These are phyloP conservation scores for Lycodopsis pacificus DNA, from an alignment of 2,797 vertebrate genomes.

Conservation along the genomic window DNA sequence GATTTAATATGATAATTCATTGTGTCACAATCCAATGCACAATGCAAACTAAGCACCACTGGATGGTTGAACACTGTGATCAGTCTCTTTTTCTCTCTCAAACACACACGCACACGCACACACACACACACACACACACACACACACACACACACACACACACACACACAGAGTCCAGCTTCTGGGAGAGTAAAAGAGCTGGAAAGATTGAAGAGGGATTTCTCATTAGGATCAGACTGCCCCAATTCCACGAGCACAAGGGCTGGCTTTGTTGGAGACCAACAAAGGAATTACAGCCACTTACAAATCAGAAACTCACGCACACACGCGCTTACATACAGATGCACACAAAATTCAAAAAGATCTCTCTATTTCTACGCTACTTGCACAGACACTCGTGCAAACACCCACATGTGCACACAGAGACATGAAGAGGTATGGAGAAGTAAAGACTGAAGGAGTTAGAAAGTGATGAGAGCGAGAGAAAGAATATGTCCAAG, in stretches of 20 bases:
- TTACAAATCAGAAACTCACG: conserved; percentile 61
- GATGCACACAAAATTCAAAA: conserved; percentile 33
- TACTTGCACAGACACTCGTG: conserved; percentile 33
- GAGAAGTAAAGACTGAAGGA: conserved; percentile 37
- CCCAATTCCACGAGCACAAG: conserved; percentile 81
- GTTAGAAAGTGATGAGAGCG: conserved; percentile 16
- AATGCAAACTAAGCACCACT: conserved; percentile 60
- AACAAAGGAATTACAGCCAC: conserved; percentile 79
- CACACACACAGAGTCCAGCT: conserved; percentile 25
- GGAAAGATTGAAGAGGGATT: conserved; percentile 77
- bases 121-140: conserved; percentile 19
- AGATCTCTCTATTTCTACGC: conserved; percentile 34
- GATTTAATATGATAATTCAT: conserved; percentile 57
- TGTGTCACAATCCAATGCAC: conserved; percentile 48
- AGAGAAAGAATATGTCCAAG: conserved; percentile 57
- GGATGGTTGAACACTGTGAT: conserved; percentile 49
- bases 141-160: conserved; percentile 23
- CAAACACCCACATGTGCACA: conserved; percentile 53
- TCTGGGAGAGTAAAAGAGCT: conserved; percentile 62
- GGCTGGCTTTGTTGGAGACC: conserved; percentile 76
- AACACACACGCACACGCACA: conserved; percentile 2
- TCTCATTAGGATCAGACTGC: conserved; percentile 81
- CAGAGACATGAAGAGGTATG: conserved; percentile 9
- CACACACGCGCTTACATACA: conserved; percentile 29
- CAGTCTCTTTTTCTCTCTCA: background rate